Evolutionary conservation across 2,797 vertebrate genomes (phyloP), one percentile per base, ranked within the genome.

Genomic region (Sebastes miniatus): DNA sequence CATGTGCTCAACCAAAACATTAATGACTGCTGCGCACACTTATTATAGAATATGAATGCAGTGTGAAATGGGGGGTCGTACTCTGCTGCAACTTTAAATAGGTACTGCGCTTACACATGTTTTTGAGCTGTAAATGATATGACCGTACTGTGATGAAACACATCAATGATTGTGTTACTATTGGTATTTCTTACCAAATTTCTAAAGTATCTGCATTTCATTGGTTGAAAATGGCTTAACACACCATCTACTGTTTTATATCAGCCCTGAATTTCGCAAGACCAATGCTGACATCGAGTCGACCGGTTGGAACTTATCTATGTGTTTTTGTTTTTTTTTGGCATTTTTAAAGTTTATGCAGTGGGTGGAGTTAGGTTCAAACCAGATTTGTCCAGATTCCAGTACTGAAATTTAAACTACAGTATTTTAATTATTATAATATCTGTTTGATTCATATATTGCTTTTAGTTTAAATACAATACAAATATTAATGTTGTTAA

Each of bases 281-380:
- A 36, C 34, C 2, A 13, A 36, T 36, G 34, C 34, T 36, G 34
- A 36, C 34, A 36, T 36, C 11, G 34, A 36, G 34, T 36, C 34
- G 1, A 36, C 34, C 4, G 11, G 34, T 36, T 36, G 34, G 11
- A 2, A 36, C 34, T 36, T 36, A 36, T 36, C 34, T 36, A 36
- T 36, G 34, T 36, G 34, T 4, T 4, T 1, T 10, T 1, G 1
- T 4, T 36, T 36, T 9, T 4, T 36, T 36, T 5, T 1, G 11
- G 9, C 32, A 36, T 36, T 36, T 36, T 36, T 36, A 0, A 36
- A 36, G 34, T 36, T 36, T 36, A 36, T 36, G 11, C 34, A 36
- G 34, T 36, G 0, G 34, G 11, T 39, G 36, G 0, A 43, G 39
- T 43, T 43, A 16, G 39, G 3, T 43, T 16, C 39, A 43, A 0